Evolutionary conservation across 1,140 invertebrate species (phyloP).

Genomic region (Drosophila orosa): DNA sequence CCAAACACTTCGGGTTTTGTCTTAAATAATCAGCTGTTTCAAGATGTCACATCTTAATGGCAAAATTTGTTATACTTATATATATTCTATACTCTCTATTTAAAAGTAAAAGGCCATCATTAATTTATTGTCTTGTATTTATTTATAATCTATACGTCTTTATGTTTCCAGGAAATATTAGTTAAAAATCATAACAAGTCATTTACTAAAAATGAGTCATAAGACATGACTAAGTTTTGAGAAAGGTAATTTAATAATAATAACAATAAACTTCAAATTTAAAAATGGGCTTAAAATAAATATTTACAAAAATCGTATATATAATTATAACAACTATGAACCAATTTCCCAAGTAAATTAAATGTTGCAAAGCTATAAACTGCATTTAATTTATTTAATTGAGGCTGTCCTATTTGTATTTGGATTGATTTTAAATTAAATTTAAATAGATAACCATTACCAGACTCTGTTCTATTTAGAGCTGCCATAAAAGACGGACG

Average conservation of each 20-base stretch:
- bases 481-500: constrained; percentile 13
- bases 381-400: neutral
- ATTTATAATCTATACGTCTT: neutral
- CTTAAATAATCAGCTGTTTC: neutral
- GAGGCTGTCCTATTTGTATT: neutral
- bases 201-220: neutral
- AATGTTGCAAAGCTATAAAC: too few relatives aligned
- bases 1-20: neutral
- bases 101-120: neutral
- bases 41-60: neutral
- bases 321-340: too few relatives aligned
- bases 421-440: neutral
- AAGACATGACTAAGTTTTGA: neutral
- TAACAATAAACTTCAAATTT: neutral
- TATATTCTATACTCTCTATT: neutral
- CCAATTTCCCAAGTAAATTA: too few relatives aligned
- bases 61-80: neutral
- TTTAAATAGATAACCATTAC: constrained; percentile 5
- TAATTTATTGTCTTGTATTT: neutral
- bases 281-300: neutral
- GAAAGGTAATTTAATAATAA: neutral
- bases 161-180: neutral
- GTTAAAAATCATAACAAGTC: neutral
- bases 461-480: constrained; percentile 22
- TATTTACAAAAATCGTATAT: neutral